Evolutionary conservation across 1,140 invertebrate genomes (phyloP).

Genomic region (Pseudomyrmex flavicornis): DNA sequence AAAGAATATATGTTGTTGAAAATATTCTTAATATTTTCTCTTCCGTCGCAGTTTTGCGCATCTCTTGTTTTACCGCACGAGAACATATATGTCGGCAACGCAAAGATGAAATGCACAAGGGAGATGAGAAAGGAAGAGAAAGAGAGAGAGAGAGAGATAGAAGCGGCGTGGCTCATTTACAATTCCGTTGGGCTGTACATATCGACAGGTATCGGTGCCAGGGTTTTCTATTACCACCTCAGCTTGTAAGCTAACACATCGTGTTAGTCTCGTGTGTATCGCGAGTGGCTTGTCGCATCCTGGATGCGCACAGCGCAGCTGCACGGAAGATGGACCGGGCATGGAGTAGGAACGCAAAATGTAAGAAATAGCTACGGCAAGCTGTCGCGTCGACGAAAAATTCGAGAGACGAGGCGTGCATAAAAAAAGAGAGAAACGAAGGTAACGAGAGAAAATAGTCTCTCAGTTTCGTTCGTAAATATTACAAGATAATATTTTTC

Average conservation of each 20-base stretch:
- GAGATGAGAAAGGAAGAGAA: too few relatives aligned
- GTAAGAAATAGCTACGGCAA: not conserved
- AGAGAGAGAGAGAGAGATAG: not conserved
- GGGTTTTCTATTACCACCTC: slow-evolving; percentile 69
- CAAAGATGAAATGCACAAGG: slow-evolving; percentile 69
- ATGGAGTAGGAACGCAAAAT: slow-evolving; percentile 7
- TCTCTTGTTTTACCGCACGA: slow-evolving; percentile 6
- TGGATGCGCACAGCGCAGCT: slow-evolving; percentile 9
- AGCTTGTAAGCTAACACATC: slow-evolving; percentile 59
- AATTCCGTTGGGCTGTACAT: slow-evolving; percentile 59
- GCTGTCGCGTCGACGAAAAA: slow-evolving; percentile 41
- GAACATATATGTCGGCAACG: not conserved
- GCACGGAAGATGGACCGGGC: not conserved
- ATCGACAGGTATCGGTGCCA: slow-evolving; percentile 69
- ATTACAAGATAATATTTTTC: not conserved
- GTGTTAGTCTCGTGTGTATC: slow-evolving; percentile 56
- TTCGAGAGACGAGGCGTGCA: slow-evolving; percentile 19
- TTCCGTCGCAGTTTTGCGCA: not conserved
- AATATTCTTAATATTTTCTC: slow-evolving; percentile 51
- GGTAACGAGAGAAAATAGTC: slow-evolving; percentile 65
- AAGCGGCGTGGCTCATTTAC: slow-evolving; percentile 55
- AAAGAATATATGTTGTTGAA: not conserved
- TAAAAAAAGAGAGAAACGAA: slow-evolving; percentile 57
- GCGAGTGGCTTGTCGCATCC: not conserved
- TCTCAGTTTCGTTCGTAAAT: slow-evolving; percentile 62